Percentiles rank a stretch among this genome's conserved stretches.
Conservation (phyloP, 2,113 vertebrate species). For the Corvus cornix region DNA sequence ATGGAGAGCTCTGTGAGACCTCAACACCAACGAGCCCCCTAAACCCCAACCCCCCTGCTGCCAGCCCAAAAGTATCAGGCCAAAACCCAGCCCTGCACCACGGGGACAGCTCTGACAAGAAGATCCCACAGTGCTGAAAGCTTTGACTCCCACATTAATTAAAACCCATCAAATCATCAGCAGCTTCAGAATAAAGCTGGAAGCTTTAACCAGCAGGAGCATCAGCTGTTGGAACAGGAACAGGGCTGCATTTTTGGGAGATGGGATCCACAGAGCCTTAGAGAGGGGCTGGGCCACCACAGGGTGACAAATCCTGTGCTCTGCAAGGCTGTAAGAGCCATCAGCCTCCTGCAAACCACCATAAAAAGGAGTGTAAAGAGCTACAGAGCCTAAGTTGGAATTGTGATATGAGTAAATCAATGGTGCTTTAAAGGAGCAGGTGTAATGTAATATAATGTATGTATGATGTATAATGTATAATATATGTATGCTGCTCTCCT, state of each 20-base stretch:
- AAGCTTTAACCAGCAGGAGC: not conserved
- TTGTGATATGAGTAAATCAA: rapidly evolving
- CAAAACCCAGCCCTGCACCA: not conserved
- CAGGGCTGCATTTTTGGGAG: not conserved
- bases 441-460: not conserved
- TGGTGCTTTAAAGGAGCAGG: not conserved
- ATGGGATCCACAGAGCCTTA: not conserved
- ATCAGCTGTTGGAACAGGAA: not conserved
- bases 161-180: not conserved
- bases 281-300: not conserved
- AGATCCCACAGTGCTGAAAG: not conserved
- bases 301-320: not conserved
- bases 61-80: not conserved
- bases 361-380: not conserved
- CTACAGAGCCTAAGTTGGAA: not conserved
- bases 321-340: not conserved
- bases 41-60: not conserved
- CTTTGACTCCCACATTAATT: not conserved
- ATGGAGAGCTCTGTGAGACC: not conserved
- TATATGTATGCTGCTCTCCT: rapidly evolving
- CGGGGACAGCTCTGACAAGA: not conserved
- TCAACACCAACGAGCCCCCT: rapidly evolving
- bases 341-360: not conserved
- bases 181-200: not conserved
- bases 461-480: no score